These are phyloP conservation scores for Eulemur mongoz DNA, from an alignment of 2,797 vertebrate genomes.

Conservation along the genomic window DNA sequence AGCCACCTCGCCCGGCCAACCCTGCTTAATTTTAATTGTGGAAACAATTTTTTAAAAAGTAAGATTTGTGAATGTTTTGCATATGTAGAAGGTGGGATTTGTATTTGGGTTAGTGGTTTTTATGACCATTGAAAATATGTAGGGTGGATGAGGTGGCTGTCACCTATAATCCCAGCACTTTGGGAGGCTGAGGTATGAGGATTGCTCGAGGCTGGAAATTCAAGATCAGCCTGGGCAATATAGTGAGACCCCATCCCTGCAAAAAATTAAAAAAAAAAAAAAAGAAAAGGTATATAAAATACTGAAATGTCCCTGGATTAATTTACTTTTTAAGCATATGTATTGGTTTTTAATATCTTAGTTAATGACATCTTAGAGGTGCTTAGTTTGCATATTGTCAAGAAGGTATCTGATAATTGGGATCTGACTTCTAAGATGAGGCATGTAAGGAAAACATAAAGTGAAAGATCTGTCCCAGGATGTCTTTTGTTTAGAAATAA, in stretches of 20 bases:
- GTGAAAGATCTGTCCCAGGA: background rate
- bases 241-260: background rate
- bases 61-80: conserved; percentile 2
- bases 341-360: conserved; percentile 7
- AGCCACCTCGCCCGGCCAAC: background rate
- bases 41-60: background rate
- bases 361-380: background rate
- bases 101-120: conserved; percentile 20
- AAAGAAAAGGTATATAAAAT: background rate
- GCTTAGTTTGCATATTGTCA: conserved; percentile 22
- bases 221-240: background rate
- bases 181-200: background rate
- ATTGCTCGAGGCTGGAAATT: background rate
- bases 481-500: conserved; percentile 18
- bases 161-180: background rate
- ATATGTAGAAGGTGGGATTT: background rate
- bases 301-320: background rate
- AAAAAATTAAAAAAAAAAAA: background rate
- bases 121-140: conserved; percentile 14
- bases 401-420: background rate
- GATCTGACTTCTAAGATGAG: background rate
- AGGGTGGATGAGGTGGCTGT: background rate
- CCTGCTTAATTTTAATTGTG: background rate
- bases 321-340: background rate
- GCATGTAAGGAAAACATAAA: background rate